Base-by-base conservation (phyloP, 30 jellyfish, hydroid and myxozoan species). In the Aurelia aurita region DNA sequence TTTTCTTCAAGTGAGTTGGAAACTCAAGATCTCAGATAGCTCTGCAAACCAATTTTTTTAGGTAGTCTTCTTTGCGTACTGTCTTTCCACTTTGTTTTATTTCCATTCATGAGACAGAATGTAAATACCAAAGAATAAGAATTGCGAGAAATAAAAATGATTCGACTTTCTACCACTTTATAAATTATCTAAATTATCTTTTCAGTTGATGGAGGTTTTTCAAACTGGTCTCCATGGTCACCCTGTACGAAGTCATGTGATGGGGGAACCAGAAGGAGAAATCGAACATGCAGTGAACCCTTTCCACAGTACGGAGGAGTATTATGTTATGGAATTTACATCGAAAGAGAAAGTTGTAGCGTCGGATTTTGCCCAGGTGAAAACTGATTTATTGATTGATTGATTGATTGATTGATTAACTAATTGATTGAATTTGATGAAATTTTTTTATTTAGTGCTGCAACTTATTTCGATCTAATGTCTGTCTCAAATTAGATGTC, bases 301-400 rank as follows among this genome's bases (percentile, higher is more conserved):
- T 70, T 21, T 39, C 82, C 69, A 11, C 62, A 70, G 31, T 82
- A 82, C 58, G 72, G 79, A 22, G 92, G 92, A 27, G 22, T 46
- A 5, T 19, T 28, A 5, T 82, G 92, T 26, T 82, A 67, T 82
- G 92, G 92, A 13, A 21, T 49, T 19, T 72, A 68, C 29, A 27
- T 58, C 32, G 92, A 69, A 11, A 44, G 21, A 7, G 80, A 67
- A 21, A 16, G 12, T 21, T 82, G 92, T 61, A 67, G 31, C 34
- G 75, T 72, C 18, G 80, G 71, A 7, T 72, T 58, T 58, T 82
- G 92, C 58, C 92, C 92, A 29, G 73, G 92, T 82, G 32, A 65
- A 60, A 20, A 7, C 3, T 53, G 0, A 13, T 7, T 18, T 9
- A 20, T n/a, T 11, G 69, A 23, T 58, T n/a, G 13, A n/a, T 58